Percentiles rank a stretch among this genome's conserved stretches.
Evolutionary conservation across 2,113 vertebrate genomes (phyloP).

Genomic region (Muscicapa adusta): DNA sequence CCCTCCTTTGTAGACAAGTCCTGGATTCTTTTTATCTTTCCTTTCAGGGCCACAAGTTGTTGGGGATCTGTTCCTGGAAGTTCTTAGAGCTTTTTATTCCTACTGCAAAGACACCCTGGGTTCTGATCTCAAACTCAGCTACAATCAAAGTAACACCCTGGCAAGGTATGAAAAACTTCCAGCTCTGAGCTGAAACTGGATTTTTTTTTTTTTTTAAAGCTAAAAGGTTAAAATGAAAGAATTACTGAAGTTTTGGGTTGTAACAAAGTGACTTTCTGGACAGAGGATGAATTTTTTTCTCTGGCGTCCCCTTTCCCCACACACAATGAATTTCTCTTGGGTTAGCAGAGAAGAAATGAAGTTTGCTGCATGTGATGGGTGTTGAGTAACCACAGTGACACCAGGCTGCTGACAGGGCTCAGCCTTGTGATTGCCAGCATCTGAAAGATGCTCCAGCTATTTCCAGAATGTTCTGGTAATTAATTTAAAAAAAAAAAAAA

Average conservation of each 20-base stretch:
- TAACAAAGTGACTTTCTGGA: neutral
- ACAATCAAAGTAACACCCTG: slow-evolving; percentile 82
- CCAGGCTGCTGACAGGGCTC: neutral
- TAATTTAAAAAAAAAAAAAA: too few species aligned
- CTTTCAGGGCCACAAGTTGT: slow-evolving; percentile 84
- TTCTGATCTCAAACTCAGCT: slow-evolving; percentile 77
- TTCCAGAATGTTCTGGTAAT: neutral
- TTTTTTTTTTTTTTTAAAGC: neutral
- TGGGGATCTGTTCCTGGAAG: slow-evolving; percentile 87
- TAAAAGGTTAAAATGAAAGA: neutral
- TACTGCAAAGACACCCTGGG: slow-evolving; percentile 86
- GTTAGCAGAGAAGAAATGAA: neutral
- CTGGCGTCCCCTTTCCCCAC: neutral
- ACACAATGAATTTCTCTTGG: neutral
- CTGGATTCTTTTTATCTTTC: neutral
- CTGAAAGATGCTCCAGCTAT: neutral
- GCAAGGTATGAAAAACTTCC: slow-evolving; percentile 68
- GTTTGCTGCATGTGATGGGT: neutral
- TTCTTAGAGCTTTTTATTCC: slow-evolving; percentile 88
- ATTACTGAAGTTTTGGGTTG: neutral
- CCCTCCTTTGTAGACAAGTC: neutral
- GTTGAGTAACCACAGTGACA: neutral
- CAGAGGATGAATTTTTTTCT: neutral
- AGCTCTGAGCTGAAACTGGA: neutral
- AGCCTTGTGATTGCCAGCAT: neutral